These are phyloP conservation scores for Drosophila parthenogenetica DNA, from an alignment of 2,888 invertebrate genomes.

Conservation along the genomic window DNA sequence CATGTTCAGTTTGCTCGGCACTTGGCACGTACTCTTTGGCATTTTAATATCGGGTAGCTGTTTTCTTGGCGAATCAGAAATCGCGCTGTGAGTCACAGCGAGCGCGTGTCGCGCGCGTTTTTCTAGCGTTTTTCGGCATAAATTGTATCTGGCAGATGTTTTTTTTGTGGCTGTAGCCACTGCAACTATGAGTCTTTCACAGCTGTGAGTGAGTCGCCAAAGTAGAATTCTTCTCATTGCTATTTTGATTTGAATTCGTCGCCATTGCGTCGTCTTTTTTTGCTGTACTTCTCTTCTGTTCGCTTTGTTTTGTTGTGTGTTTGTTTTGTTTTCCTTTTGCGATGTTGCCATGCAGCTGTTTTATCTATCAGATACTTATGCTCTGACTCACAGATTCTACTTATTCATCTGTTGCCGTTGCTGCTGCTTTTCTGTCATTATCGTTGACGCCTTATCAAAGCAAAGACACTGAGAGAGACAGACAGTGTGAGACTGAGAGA, in stretches of 20 bases:
- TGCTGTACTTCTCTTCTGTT: slow-evolving; percentile 3
- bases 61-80: slow-evolving; percentile 12
- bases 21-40: slow-evolving; percentile 60
- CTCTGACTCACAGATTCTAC: slow-evolving; percentile 57
- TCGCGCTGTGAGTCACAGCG: slow-evolving; percentile 56
- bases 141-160: slow-evolving; percentile 40
- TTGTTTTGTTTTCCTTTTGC: slow-evolving; percentile 16
- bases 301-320: slow-evolving; percentile 2
- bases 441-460: slow-evolving; percentile 22
- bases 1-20: slow-evolving; percentile 17
- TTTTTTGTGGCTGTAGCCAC: slow-evolving; percentile 32
- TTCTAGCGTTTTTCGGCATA: slow-evolving; percentile 34
- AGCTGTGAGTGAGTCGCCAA: slow-evolving; percentile 33
- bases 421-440: slow-evolving; percentile 15
- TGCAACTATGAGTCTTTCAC: slow-evolving; percentile 31
- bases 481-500: neutral
- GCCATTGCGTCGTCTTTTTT: slow-evolving; percentile 16
- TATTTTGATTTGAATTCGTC: slow-evolving; percentile 67
- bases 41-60: slow-evolving; percentile 47
- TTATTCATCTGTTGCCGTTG: slow-evolving; percentile 2
- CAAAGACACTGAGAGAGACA: neutral
- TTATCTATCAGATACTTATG: slow-evolving; percentile 73
- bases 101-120: slow-evolving; percentile 47
- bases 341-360: slow-evolving; percentile 70
- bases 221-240: slow-evolving; percentile 74